These are phyloP conservation scores for Lysandra coridon DNA, from an alignment of 2,888 invertebrate species.

Conservation along the genomic window DNA sequence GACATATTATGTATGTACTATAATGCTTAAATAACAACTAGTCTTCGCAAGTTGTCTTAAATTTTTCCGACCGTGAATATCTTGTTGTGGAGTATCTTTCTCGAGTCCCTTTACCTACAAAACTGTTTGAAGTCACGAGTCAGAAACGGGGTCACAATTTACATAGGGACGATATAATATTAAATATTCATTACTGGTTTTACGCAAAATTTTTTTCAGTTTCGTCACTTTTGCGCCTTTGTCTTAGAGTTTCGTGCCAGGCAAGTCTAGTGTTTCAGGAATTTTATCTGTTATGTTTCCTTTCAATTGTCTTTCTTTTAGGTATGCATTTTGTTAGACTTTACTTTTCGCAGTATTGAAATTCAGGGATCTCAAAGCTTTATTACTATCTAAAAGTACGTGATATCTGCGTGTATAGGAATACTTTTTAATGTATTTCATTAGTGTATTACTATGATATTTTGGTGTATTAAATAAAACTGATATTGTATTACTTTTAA, in stretches of 20 bases:
- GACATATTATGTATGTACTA: no score
- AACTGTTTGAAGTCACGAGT: constrained; percentile 40
- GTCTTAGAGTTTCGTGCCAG: not conserved
- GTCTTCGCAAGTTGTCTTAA: not conserved
- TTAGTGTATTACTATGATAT: not conserved
- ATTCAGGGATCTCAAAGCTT: not conserved
- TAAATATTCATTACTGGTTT: constrained; percentile 65
- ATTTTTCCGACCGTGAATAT: constrained; percentile 26
- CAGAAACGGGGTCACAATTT: constrained; percentile 53
- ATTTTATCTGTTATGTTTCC: not conserved
- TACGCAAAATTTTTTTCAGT: constrained; percentile 45
- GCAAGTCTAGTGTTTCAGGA: not conserved
- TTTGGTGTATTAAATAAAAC: not conserved
- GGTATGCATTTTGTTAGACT: not conserved
- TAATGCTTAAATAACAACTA: not conserved
- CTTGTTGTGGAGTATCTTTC: constrained; percentile 22
- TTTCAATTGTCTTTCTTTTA: not conserved
- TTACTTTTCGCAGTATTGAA: not conserved
- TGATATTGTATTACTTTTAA: not conserved
- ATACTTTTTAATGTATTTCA: not conserved
- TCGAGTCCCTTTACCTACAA: constrained; percentile 4
- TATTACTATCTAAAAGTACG: not conserved
- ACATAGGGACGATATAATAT: constrained; percentile 57
- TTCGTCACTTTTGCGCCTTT: constrained; percentile 39
- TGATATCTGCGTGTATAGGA: no score